Conservation (phyloP, 2,113 vertebrate genomes). For the Taxidea taxus region DNA sequence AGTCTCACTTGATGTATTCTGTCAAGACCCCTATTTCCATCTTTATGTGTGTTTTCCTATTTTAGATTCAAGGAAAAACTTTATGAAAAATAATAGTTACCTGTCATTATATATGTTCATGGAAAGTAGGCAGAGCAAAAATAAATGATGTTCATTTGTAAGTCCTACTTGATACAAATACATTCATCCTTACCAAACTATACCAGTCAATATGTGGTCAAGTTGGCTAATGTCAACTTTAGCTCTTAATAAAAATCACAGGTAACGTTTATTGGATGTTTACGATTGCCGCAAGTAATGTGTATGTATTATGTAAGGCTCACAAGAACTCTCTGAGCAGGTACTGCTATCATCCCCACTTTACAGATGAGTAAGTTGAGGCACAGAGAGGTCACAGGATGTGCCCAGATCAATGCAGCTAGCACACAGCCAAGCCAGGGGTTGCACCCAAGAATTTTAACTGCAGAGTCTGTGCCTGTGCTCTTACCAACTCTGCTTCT, state of each 20-base stretch:
- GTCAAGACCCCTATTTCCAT: background rate
- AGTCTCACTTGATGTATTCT: background rate
- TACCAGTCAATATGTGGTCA: background rate
- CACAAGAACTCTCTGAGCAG: background rate
- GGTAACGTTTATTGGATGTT: background rate
- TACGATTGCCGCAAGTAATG: background rate
- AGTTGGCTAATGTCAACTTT: background rate
- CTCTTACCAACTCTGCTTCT: background rate
- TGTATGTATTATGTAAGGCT: background rate
- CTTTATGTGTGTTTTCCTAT: background rate
- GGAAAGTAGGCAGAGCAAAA: background rate
- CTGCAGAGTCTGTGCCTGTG: background rate
- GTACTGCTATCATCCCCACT: background rate
- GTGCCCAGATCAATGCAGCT: background rate
- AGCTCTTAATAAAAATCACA: slow-evolving; percentile 11
- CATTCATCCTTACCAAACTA: background rate
- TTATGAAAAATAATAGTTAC: background rate
- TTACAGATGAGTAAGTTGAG: background rate
- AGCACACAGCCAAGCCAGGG: background rate
- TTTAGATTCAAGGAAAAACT: background rate
- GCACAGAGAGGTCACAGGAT: background rate
- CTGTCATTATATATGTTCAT: background rate
- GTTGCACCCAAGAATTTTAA: background rate
- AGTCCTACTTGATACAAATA: background rate
- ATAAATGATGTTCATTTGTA: background rate